Base-by-base conservation (phyloP, 2,888 invertebrate species). In the Rotaria socialis region DNA sequence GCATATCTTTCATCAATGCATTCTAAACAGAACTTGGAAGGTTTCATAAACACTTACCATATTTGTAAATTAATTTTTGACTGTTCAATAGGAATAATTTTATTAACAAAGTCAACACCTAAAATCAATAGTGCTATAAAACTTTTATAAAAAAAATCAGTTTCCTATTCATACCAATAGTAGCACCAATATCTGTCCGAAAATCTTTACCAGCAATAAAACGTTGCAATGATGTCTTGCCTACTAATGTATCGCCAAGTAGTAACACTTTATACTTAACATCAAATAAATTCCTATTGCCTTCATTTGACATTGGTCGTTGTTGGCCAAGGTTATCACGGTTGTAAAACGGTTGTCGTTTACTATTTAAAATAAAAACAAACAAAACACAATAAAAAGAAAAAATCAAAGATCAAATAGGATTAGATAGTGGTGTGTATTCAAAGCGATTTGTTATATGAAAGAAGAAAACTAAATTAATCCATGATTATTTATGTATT, bases 11-110 rank as follows among this genome's bases (percentile, higher is more conserved):
- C 16, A 52, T 16, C 16, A 52, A 52, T 52, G 11, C 14, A 3
- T 52, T 52, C 16, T 52, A 3, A 11, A 14, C 16, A 55, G 22
- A 55, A 55, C 22, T 52, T 16, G 16, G 16, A 11, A 16, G 2
- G 14, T 52, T 16, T 16, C 3, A 52, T 52, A 16, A 4, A 14
- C 24, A 8, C 80, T 47, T 47, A 80, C 80, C 80, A 80, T 80
- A 80, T 80, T n/a, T 80, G 80, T 80, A 80, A 47, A 47, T 80
- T 80, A 47, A 80, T 47, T 8, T 80, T 80, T 10, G 80, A 80
- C n/a, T 80, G 24, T n/a, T 80, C 80, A n/a, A 80, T 35, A n/a
- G 80, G 43, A 80, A 80, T 80, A 14, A 80, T 80, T 80, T 80
- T 80, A 47, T 80, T 80, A 11, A 80, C 14, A 47, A 80, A 80